Evolutionary conservation across 1,140 invertebrate genomes (phyloP), one percentile per base, ranked within the genome.

Genomic region (Zaprionus vittiger): DNA sequence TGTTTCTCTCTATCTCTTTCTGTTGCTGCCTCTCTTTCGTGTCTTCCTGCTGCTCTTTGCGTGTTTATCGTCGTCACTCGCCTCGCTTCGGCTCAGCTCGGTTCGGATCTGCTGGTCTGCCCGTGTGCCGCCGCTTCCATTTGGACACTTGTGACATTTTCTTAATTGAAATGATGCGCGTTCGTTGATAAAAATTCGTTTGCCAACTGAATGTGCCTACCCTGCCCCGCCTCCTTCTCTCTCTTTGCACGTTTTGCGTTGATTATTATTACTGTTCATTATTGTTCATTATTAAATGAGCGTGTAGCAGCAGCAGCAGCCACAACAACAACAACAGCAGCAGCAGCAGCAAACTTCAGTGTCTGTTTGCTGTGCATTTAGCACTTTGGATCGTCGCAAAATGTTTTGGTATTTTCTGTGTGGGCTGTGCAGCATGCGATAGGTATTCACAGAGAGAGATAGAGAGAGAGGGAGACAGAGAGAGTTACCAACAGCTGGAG

Each of bases 101-200:
- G 38, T 6, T 41, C 38, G 38, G n/a, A 15, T 73, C 68, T 61
- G 64, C 64, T 56, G 37, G 44, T 44, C 75, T 62, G 59, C 57
- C 55, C 41, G 49, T 81, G 73, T 85, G 76, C 65, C 49, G 55
- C 47, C 49, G 59, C 54, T 82, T 73, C 65, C 73, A 80, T 72
- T 89, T 79, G 85, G 85, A 85, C 85, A 82, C 79, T 85, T 91
- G 85, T 86, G 85, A 90, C 85, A 90, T 91, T 90, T 85, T 91
- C 86, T 90, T 90, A 90, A 90, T 90, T 90, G 86, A 90, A 90
- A 90, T 90, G 85, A 90, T 90, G 86, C 85, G 79, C 82, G 85
- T 90, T 90, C 77, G 82, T 91, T 90, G 86, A 90, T 91, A 90
- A 90, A 90, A 90, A 82, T 89, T 90, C 79, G 73, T 85, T 81